Evolutionary conservation across 2,888 invertebrate species (phyloP).

Genomic region (Ichneumoninae sp.): DNA sequence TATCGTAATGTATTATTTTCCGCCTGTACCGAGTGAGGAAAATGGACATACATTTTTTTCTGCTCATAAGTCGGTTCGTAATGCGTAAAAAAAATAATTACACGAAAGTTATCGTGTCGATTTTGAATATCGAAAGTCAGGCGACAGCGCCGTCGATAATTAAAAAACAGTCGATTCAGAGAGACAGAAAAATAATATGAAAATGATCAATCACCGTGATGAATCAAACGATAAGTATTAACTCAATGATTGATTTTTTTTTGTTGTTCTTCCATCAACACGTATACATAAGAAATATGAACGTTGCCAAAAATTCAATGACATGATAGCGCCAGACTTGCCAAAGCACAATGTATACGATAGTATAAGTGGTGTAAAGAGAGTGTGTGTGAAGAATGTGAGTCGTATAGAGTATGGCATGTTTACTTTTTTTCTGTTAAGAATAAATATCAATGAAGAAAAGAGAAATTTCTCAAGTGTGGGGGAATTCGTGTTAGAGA

Average conservation of each 20-base stretch:
- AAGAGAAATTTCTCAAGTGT: conserved; percentile 29
- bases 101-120: neutral
- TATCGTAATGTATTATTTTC: too few relatives aligned
- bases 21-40: too few relatives aligned
- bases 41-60: too few relatives aligned
- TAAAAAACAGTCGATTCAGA: neutral
- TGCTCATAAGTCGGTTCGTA: neutral
- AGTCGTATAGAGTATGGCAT: conserved; percentile 64
- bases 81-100: neutral
- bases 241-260: conserved; percentile 20
- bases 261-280: conserved; percentile 7
- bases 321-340: conserved; percentile 83
- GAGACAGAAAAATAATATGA: conserved; percentile 36
- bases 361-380: conserved; percentile 60
- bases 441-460: conserved; percentile 59
- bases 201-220: conserved; percentile 36
- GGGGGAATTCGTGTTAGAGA: conserved; percentile 43
- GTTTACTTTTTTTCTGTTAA: conserved; percentile 41
- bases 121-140: neutral
- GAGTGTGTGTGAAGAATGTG: conserved; percentile 56
- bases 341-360: conserved; percentile 82
- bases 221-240: conserved; percentile 7
- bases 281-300: conserved; percentile 26
- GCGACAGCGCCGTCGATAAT: neutral
- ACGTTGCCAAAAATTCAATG: conserved; percentile 75